Base-by-base conservation (phyloP, 2,888 invertebrate species). In the Nomada fucata region DNA sequence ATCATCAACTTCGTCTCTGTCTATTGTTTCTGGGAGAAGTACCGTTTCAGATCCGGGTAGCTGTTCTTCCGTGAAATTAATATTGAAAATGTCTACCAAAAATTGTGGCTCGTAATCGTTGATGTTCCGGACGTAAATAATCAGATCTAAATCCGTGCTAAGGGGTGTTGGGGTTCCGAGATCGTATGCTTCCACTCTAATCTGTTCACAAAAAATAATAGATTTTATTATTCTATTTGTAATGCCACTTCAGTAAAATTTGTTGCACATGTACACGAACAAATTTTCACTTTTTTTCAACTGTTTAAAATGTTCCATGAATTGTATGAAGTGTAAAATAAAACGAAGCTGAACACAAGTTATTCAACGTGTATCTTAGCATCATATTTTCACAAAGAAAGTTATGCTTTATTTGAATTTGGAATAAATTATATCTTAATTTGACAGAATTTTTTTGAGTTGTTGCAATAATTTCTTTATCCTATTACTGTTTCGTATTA, bases 61-160 rank as follows among this genome's bases (percentile, higher is more conserved):
- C 73, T 94, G 93, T 89, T 96, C 96, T 92, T 96, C 96, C 94
- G 94, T 92, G 81, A 98, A 96, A 92, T 97, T 97, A 0, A 97
- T 95, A 26, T 95, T 92, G 88, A 96, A 95, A 82, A 96, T 95
- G 87, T 96, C 96, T 55, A 96, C 94, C 44, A 97, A 94, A 94
- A 98, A 98, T 86, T 98, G 96, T 0, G 98, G 98, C 77, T 97
- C 96, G 93, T 97, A 98, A 92, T 97, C 98, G 93, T 98, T 98
- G 0, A 98, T 96, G 92, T 98, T 98, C 79, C 97, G 96, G 0
- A 98, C 97, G 92, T 98, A 98, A 85, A 98, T 96, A 4, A 97
- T 97, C 0, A 98, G 94, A 94, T 98, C 98, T 59, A 98, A 94
- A 93, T 98, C 98, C 0, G 97, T 96, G 88, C 97, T 97, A 3